Evolutionary conservation across 2,888 invertebrate species (phyloP).

Genomic region (Sphaerophoria taeniata): DNA sequence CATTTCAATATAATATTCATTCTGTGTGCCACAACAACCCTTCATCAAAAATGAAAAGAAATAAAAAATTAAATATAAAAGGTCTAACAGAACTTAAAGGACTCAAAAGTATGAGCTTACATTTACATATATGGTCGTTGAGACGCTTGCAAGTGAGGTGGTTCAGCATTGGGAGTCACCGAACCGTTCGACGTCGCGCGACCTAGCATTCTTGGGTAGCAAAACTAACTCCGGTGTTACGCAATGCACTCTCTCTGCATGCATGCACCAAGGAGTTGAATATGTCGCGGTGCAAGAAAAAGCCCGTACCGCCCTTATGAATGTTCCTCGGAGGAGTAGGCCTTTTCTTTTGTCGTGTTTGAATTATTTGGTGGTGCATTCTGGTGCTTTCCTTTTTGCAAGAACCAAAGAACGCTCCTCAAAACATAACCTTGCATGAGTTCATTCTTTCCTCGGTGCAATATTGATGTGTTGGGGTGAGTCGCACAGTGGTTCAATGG

Average conservation of each 20-base stretch:
- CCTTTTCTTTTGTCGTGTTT: conserved; percentile 51
- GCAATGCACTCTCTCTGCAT: conserved; percentile 67
- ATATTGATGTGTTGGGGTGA: conserved; percentile 54
- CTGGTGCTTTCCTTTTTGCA: conserved; percentile 64
- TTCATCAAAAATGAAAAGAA: conserved; percentile 27
- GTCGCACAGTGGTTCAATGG: too few relatives aligned
- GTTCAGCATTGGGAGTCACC: conserved; percentile 49
- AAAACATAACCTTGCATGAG: conserved; percentile 65
- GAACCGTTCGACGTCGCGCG: conserved; percentile 45
- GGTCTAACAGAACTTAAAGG: conserved; percentile 32
- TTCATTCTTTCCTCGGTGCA: conserved; percentile 22
- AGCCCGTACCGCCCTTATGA: conserved; percentile 3
- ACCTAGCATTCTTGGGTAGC: conserved; percentile 12
- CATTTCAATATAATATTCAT: conserved; percentile 74
- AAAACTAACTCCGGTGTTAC: conserved; percentile 70
- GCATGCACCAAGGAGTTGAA: conserved; percentile 63
- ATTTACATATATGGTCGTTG: conserved; percentile 1
- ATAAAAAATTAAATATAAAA: conserved; percentile 30
- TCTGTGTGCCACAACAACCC: conserved; percentile 48
- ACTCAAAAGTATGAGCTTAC: conserved; percentile 27
- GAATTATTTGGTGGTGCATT: conserved; percentile 73
- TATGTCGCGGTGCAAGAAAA: conserved; percentile 32
- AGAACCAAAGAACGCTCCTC: conserved; percentile 36
- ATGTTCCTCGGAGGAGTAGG: conserved; percentile 29
- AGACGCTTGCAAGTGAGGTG: too few relatives aligned